These are phyloP conservation scores for Drosophila neotestacea DNA, from an alignment of 2,888 invertebrate genomes.

Conservation along the genomic window DNA sequence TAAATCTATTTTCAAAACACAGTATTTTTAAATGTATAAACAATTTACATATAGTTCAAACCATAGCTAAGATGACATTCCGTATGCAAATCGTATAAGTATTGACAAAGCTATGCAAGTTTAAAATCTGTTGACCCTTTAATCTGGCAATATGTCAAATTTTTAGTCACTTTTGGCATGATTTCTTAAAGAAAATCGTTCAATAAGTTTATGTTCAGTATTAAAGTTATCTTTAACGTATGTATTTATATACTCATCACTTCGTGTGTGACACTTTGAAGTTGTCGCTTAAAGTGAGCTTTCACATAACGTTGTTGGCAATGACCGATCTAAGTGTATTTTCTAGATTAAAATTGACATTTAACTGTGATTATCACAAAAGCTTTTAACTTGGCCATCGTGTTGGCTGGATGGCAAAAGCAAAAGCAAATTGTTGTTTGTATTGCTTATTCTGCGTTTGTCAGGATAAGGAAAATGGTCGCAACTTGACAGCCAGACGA, in stretches of 20 bases:
- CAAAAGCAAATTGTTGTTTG: constrained; percentile 32
- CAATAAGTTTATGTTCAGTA: no score
- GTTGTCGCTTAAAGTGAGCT: constrained; percentile 1
- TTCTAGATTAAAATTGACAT: constrained; percentile 69
- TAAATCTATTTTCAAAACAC: no score
- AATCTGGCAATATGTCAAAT: no score
- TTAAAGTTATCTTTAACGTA: not conserved
- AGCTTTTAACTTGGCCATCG: constrained; percentile 58
- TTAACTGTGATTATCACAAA: constrained; percentile 67
- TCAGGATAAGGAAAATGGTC: constrained; percentile 13
- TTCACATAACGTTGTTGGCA: not conserved
- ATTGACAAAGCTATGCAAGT: no score
- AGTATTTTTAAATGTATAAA: no score
- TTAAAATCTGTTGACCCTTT: no score
- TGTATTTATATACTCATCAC: not conserved
- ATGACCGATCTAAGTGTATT: constrained; percentile 22
- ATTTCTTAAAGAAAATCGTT: no score
- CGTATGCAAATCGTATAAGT: no score
- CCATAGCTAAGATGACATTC: no score
- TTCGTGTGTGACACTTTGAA: not conserved
- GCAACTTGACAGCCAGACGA: constrained; percentile 28
- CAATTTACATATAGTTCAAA: no score
- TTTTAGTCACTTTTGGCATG: no score
- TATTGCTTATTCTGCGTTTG: constrained; percentile 21
- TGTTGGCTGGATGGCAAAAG: constrained; percentile 2